Percentiles rank a stretch among this genome's conserved stretches.
These are phyloP conservation scores for Ochropacha duplaris DNA, from an alignment of 2,888 invertebrate genomes.

Conservation along the genomic window DNA sequence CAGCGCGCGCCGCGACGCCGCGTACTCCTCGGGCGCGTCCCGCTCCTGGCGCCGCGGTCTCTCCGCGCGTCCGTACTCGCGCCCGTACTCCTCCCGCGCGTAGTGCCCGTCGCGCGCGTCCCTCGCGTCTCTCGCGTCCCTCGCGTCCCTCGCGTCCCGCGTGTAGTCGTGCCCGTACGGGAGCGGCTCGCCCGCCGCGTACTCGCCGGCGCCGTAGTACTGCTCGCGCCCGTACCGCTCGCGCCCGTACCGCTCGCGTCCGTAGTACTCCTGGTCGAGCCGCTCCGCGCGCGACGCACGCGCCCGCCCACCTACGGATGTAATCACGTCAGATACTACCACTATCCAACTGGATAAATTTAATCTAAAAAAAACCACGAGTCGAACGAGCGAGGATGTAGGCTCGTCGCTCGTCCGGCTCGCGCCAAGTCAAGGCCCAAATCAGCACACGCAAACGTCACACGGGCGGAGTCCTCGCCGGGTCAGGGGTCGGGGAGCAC, in stretches of 20 bases:
- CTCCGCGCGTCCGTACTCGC: slow-evolving; percentile 51
- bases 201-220: slow-evolving; percentile 35
- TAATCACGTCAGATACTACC: background rate
- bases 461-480: slow-evolving; percentile 22
- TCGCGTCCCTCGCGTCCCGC: slow-evolving; percentile 41
- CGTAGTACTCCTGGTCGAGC: slow-evolving; percentile 81
- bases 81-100: slow-evolving; percentile 57
- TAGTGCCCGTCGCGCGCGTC: slow-evolving; percentile 74
- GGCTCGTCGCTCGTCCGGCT: background rate
- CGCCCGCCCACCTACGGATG: slow-evolving; percentile 43
- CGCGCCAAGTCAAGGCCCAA: background rate
- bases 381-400: background rate
- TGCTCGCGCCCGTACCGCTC: slow-evolving; percentile 46
- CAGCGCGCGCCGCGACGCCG: slow-evolving; percentile 86
- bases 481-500: slow-evolving; percentile 12
- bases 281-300: slow-evolving; percentile 76
- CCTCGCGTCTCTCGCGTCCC: slow-evolving; percentile 64
- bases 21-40: slow-evolving; percentile 77
- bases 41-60: too few relatives aligned
- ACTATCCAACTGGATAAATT: background rate
- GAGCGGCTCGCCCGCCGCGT: slow-evolving; percentile 37
- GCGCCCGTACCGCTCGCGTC: slow-evolving; percentile 52
- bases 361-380: background rate
- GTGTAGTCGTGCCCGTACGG: slow-evolving; percentile 21
- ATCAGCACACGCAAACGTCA: slow-evolving; percentile 24